phyloP scores from a whole-genome alignment of 2,888 invertebrate genomes.

The Phytoseiulus persimilis region DNA sequence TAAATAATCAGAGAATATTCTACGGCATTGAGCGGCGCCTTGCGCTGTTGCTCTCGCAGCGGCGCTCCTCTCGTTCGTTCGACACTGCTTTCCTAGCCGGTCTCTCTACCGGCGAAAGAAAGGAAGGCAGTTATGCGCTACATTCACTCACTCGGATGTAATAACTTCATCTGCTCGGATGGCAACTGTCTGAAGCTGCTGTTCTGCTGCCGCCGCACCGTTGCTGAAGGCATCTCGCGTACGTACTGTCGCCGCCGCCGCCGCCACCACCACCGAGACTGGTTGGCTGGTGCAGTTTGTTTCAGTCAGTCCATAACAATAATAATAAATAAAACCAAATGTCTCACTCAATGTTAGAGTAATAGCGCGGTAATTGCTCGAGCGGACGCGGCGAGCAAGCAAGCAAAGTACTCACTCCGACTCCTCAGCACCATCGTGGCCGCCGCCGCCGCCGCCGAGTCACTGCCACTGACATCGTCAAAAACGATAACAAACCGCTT shows the following conservation, averaged over 20 bases:
- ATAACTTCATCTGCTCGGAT: background rate
- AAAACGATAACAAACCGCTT: background rate
- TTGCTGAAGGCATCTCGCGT: background rate
- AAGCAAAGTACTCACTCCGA: background rate
- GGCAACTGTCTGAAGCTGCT: background rate
- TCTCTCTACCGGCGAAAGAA: background rate
- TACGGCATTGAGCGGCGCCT: background rate
- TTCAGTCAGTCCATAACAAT: conserved; percentile 34
- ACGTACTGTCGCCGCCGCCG: background rate
- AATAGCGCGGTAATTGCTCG: conserved; percentile 36
- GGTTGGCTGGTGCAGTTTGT: background rate
- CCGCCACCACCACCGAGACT: background rate
- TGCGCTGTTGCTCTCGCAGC: background rate
- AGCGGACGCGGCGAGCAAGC: background rate
- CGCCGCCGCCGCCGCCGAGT: background rate
- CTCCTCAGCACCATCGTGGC: background rate
- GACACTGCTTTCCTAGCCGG: too few species aligned
- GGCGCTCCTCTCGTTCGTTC: background rate
- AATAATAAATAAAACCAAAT: conserved; percentile 39
- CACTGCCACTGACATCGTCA: background rate
- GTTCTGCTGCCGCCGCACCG: too few species aligned
- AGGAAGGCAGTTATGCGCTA: background rate
- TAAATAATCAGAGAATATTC: conserved; percentile 5
- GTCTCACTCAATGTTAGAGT: conserved; percentile 32
- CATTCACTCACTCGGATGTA: background rate